Conservation (phyloP, 2,888 invertebrate species). For the Nephrocerus scutellatus region DNA sequence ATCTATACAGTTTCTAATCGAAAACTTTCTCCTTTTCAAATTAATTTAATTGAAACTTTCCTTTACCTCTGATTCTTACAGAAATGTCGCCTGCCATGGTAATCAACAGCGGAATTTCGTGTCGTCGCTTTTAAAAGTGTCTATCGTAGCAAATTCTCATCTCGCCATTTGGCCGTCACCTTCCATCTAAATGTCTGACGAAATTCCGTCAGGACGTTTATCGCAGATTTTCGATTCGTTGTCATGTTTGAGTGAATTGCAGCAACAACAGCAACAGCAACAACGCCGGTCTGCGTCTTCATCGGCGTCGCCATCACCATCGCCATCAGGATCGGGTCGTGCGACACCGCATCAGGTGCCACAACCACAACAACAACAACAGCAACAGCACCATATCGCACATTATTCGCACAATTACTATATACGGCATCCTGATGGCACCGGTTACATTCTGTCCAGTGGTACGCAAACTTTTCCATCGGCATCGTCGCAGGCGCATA, state of each 20-base stretch:
- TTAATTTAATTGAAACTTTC: too few species aligned
- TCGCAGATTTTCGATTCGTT: conserved; percentile 79
- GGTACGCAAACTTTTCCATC: conserved; percentile 42
- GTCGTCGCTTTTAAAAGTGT: too few species aligned
- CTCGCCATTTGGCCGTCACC: too few species aligned
- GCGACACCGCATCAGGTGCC: conserved; percentile 29
- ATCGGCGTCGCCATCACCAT: conserved; percentile 31
- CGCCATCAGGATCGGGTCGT: conserved; percentile 32
- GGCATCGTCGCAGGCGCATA: conserved; percentile 32
- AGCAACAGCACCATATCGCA: conserved; percentile 13
- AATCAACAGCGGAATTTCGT: too few species aligned
- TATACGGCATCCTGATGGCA: conserved; percentile 33
- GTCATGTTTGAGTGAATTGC: conserved; percentile 63
- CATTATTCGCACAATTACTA: conserved; percentile 34
- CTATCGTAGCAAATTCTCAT: too few species aligned
- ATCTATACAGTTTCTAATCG: too few species aligned
- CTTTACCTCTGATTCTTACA: too few species aligned
- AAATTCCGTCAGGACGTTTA: conserved; percentile 62
- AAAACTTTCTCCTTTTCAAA: too few species aligned
- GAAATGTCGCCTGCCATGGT: too few species aligned
- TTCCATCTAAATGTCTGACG: conserved; percentile 53
- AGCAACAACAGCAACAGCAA: conserved; percentile 45
- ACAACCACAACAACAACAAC: conserved; percentile 12
- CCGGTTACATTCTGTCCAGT: conserved; percentile 20
- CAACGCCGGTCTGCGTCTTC: conserved; percentile 31